Evolutionary conservation across 2,797 vertebrate genomes (phyloP), one percentile per base, ranked within the genome.

Genomic region (Hoplostethus mediterraneus): DNA sequence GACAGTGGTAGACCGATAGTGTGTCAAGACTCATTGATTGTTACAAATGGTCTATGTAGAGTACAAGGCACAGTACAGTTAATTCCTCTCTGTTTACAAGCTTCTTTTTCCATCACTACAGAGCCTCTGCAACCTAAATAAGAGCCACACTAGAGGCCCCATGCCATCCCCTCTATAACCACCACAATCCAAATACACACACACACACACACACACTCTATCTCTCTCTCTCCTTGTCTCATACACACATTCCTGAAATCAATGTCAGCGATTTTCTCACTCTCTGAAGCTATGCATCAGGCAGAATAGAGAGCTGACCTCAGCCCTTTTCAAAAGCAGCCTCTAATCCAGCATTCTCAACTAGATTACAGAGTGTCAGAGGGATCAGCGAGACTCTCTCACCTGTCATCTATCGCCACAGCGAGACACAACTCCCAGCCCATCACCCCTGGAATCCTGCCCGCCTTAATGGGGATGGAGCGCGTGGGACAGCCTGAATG

Each of bases 281-380:
- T 80, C 75, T 83, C 80, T 82, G 55, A 61, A 90, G 87, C 83
- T 82, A 77, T 88, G 85, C 73, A 81, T 83, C 83, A 86, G 80
- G 47, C 90, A 86, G 80, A 91, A 85, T 75, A 61, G 87, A 92
- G 74, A 82, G 86, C 83, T 85, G 87, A 92, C 82, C 88, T 90
- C 84, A 87, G 73, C 81, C 85, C 65, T 69, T 87, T 92, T 91
- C 77, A 93, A 91, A 90, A 88, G 92, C 89, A 93, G 80, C 71
- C 72, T 80, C 84, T 94, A 90, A 93, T 94, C 92, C 93, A 67
- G 71, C 83, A 89, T 95, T 95, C 93, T 93, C 93, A 86, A 86
- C 90, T 89, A 88, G 86, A 95, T 96, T 95, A 95, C 90, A 74
- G 89, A 90, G 92, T 94, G 93, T 95, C 94, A 94, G 77, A 80